Evolutionary conservation across 2,797 vertebrate genomes (phyloP), one percentile per base, ranked within the genome.

Genomic region (Xerus rutilus): DNA sequence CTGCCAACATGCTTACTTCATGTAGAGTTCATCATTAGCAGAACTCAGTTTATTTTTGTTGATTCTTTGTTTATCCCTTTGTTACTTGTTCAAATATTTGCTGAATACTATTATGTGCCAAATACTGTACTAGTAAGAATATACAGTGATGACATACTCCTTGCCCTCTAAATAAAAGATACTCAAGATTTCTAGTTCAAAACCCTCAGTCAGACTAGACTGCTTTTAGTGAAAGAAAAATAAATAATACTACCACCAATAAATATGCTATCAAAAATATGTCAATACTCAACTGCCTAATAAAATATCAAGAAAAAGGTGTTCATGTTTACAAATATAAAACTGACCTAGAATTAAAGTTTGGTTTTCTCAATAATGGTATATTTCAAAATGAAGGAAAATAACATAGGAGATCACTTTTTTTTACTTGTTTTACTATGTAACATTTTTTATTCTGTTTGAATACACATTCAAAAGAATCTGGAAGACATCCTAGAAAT

Each of bases 351-450:
- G 20, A 79, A 79, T 81, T 85, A 77, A 95, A 93, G 32, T 73
- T 85, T 49, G 93, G 14, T 35, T 72, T 78, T 30, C 35, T 89
- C n/a, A 83, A 52, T 67, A 89, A 74, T 17, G n/a, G 30, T 25
- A 72, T 57, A 69, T 62, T 93, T 74, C 32, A 93, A 95, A 84
- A 65, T 78, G 30, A 83, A 96, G 85, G 32, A 92, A 95, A 77
- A 91, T 67, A 91, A 93, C 1, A 54, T 79, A 74, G 62, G 89
- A 91, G 14, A 8, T 49, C n/a, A 59, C 86, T 74, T 39, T 79
- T 35, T 89, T 91, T 76, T 47, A 90, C 28, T n/a, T 86, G 32
- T 25, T 84, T 95, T 79, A 64, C 18, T 18, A 76, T 47, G 12
- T 67, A 78, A 83, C 14, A 32, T 83, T 85, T 86, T 89, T 78